These are phyloP conservation scores for Chiloscyllium plagiosum DNA, from an alignment of 2,113 vertebrate species.

Conservation along the genomic window DNA sequence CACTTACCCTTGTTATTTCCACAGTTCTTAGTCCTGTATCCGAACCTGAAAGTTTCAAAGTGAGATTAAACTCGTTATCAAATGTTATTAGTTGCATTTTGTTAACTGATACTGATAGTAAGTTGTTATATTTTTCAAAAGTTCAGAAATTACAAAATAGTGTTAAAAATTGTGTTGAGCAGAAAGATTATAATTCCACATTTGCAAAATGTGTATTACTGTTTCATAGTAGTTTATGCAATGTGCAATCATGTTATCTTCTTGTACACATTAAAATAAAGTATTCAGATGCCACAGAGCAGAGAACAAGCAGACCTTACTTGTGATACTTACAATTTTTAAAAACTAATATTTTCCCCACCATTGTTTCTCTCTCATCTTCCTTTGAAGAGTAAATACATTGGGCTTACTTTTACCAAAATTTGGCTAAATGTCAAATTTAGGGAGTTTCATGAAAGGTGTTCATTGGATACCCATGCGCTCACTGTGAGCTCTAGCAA, in stretches of 20 bases:
- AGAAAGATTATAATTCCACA: not conserved
- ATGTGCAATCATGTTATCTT: not conserved
- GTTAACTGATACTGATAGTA: not conserved
- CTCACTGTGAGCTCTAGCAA: too few relatives aligned
- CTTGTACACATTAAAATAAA: not conserved
- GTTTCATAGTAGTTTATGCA: not conserved
- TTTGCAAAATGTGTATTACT: not conserved
- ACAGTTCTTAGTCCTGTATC: conserved; percentile 69
- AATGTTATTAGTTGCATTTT: not conserved
- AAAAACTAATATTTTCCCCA: not conserved
- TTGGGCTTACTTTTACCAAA: too few relatives aligned
- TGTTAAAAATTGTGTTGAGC: not conserved
- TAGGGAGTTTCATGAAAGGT: too few relatives aligned
- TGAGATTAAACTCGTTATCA: not conserved
- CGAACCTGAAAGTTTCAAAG: conserved; percentile 46
- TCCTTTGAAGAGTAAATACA: not conserved
- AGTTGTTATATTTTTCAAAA: not conserved
- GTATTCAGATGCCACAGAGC: not conserved
- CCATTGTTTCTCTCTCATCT: not conserved
- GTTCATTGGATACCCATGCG: too few relatives aligned
- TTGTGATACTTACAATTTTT: not conserved
- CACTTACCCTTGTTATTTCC: conserved; percentile 78
- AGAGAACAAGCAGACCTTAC: not conserved
- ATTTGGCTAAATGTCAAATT: too few relatives aligned
- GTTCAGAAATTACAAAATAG: not conserved